Evolutionary conservation across 1,140 invertebrate species (phyloP).

Genomic region (Tribolium madens): DNA sequence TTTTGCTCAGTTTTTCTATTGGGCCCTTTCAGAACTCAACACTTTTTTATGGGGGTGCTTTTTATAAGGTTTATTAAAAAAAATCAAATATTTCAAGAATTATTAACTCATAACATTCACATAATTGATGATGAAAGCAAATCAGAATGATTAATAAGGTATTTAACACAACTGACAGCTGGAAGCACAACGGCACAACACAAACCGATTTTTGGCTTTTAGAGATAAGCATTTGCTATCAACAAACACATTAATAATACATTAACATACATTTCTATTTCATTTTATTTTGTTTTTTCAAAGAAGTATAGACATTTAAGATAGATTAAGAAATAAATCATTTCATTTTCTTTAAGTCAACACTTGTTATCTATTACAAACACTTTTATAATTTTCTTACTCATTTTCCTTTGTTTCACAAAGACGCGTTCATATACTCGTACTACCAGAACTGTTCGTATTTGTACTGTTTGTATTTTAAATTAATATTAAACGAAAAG

Average conservation of each 20-base stretch:
- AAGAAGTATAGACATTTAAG: slow-evolving; percentile 18
- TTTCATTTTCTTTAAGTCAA: slow-evolving; percentile 30
- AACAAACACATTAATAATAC: slow-evolving; percentile 13
- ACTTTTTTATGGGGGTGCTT: too few relatives aligned
- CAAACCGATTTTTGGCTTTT: slow-evolving; percentile 16
- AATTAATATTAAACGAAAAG: slow-evolving; percentile 32
- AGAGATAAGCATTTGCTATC: neutral
- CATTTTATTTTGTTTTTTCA: slow-evolving; percentile 31
- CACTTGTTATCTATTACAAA: slow-evolving; percentile 27
- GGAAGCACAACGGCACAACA: too few relatives aligned
- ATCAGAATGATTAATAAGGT: slow-evolving; percentile 3
- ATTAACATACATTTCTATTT: slow-evolving; percentile 1
- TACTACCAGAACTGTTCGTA: slow-evolving; percentile 28
- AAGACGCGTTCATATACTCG: slow-evolving; percentile 11
- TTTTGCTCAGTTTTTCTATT: too few relatives aligned
- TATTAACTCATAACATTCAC: too few relatives aligned
- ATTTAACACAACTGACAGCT: neutral
- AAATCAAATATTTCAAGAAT: too few relatives aligned
- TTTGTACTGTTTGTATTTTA: slow-evolving; percentile 9
- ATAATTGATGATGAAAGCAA: slow-evolving; percentile 6
- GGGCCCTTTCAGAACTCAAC: too few relatives aligned
- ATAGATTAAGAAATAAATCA: slow-evolving; percentile 10
- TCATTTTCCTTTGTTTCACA: slow-evolving; percentile 32
- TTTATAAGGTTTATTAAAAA: too few relatives aligned
- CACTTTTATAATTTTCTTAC: slow-evolving; percentile 24